Evolutionary conservation across 2,888 invertebrate genomes (phyloP).

Genomic region (Scrobipalpa costella): DNA sequence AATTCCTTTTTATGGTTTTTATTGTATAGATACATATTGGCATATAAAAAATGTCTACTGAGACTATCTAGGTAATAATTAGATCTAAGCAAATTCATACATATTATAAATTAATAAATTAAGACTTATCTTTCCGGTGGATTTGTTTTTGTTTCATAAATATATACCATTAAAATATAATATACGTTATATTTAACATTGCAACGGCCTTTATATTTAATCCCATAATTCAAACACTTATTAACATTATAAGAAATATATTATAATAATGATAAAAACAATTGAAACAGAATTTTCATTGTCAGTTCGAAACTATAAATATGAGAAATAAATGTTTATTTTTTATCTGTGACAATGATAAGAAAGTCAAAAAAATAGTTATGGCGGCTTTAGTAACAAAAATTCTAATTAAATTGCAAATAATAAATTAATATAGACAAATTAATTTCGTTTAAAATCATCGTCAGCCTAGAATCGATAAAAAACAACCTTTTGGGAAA

Average conservation of each 20-base stretch:
- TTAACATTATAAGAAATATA: slow-evolving; percentile 1
- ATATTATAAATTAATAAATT: slow-evolving; percentile 31
- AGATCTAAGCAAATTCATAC: slow-evolving; percentile 59
- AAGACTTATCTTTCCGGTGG: slow-evolving; percentile 23
- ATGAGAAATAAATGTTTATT: not conserved
- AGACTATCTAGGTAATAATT: slow-evolving; percentile 66
- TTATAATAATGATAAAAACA: not conserved
- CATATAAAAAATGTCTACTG: slow-evolving; percentile 72
- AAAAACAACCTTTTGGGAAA: not conserved
- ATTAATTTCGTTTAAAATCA: slow-evolving; percentile 11
- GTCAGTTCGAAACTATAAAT: too few relatives aligned
- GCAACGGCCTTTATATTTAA: slow-evolving; percentile 19
- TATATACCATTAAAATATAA: slow-evolving; percentile 10
- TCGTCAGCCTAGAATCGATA: slow-evolving; percentile 2
- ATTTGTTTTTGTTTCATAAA: slow-evolving; percentile 24
- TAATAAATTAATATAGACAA: slow-evolving; percentile 1
- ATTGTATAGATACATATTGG: slow-evolving; percentile 69
- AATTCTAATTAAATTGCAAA: not conserved
- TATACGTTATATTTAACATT: slow-evolving; percentile 18
- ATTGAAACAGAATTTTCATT: not conserved
- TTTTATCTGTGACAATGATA: not conserved
- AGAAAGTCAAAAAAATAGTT: not conserved
- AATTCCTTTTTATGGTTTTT: slow-evolving; percentile 54
- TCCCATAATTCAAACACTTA: slow-evolving; percentile 10
- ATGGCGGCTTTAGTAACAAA: not conserved